Percentiles rank a stretch among this genome's conserved stretches.
Evolutionary conservation across 2,113 vertebrate species (phyloP).

Genomic region (Scatophagus argus): DNA sequence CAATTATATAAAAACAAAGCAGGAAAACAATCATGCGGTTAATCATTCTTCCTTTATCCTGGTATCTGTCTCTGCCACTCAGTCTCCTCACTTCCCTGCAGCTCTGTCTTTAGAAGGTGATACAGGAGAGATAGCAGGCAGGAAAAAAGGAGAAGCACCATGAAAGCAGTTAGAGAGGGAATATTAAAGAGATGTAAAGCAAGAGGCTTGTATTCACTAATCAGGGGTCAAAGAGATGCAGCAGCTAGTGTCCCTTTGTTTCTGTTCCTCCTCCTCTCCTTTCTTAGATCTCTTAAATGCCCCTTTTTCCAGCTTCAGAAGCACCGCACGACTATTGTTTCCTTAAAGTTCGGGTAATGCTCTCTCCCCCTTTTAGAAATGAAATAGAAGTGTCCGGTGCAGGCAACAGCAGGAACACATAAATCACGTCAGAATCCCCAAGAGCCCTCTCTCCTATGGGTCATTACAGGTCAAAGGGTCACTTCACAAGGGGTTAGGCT

Average conservation of each 20-base stretch:
- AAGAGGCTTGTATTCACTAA: slow-evolving; percentile 55
- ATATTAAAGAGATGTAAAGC: slow-evolving; percentile 43
- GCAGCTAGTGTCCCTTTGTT: slow-evolving; percentile 67
- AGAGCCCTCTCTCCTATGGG: slow-evolving; percentile 88
- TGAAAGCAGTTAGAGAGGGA: slow-evolving; percentile 31
- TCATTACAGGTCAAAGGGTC: slow-evolving; percentile 87
- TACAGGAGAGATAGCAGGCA: slow-evolving; percentile 24
- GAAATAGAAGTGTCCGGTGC: slow-evolving; percentile 94
- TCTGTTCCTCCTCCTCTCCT: slow-evolving; percentile 30
- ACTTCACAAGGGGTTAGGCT: slow-evolving; percentile 79
- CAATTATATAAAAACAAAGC: slow-evolving; percentile 14
- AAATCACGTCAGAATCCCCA: slow-evolving; percentile 94
- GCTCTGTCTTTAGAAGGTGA: slow-evolving; percentile 37
- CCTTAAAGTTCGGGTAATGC: slow-evolving; percentile 89
- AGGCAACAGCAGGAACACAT: slow-evolving; percentile 93
- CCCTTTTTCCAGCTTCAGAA: slow-evolving; percentile 71
- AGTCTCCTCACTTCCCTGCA: slow-evolving; percentile 31
- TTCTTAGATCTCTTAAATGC: slow-evolving; percentile 48
- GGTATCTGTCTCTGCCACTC: slow-evolving; percentile 15
- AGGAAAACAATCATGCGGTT: slow-evolving; percentile 13
- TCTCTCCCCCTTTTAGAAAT: slow-evolving; percentile 86
- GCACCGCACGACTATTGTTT: slow-evolving; percentile 87
- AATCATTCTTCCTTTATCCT: neutral
- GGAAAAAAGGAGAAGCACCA: slow-evolving; percentile 5
- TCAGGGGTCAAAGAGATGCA: slow-evolving; percentile 83